Base-by-base conservation (phyloP, 2,797 vertebrate species). In the Pipistrellus pipistrellus region DNA sequence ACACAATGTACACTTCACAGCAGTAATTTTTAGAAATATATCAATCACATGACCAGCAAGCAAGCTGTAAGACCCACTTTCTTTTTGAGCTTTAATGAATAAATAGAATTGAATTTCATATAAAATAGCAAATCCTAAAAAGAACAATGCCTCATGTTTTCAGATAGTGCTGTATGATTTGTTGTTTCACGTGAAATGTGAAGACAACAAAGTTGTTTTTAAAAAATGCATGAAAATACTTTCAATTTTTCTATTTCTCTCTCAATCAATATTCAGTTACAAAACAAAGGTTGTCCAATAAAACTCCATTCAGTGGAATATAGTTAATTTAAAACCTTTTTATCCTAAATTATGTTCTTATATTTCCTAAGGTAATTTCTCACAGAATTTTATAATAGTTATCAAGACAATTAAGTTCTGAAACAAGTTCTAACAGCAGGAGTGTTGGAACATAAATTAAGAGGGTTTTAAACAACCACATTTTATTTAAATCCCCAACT, bases 401-500 rank as follows among this genome's bases (percentile, higher is more conserved):
- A 95, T 84, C 57, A 96, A 96, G 88, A 96, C 96, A 96, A 98
- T 95, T 97, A 96, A 88, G 90, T 94, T 97, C 83, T 85, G 85
- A 96, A 75, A 71, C 21, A 93, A 68, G 38, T 91, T 96, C 48
- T 90, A 96, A 94, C 80, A 95, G 71, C 68, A 94, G 84, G 72
- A 97, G 72, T 1, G 13, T 0, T 66, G 66, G n/a, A 96, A 97
- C 78, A 96, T 86, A 97, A 96, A 97, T 95, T 95, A 95, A 96
- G 97, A 92, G 5, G 9, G 14, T 91, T 97, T 97, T 94, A 95
- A 96, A 95, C 95, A 95, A 87, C 27, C 3, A 85, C 32, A 75
- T 97, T 97, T 97, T 97, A 97, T 96, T 98, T 96, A 97, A 96
- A 97, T 95, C 9, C 71, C 27, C 41, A 97, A 76, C 3, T 71